Base-by-base conservation (phyloP, 2,888 invertebrate species). In the Dinocampus coccinellae region DNA sequence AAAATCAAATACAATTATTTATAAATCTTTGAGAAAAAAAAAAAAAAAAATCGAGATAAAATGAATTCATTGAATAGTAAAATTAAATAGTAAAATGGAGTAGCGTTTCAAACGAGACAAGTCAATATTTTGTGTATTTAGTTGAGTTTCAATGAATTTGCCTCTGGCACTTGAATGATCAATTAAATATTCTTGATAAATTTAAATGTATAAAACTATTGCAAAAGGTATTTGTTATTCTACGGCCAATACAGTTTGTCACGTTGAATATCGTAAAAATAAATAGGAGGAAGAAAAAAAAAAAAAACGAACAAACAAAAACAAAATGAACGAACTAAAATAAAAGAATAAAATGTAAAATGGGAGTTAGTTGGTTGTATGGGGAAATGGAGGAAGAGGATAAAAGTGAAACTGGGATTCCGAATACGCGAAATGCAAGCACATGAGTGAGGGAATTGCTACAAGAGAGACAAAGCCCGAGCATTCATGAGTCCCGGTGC, bases 81-180 rank as follows among this genome's bases (percentile, higher is more conserved):
- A n/a, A n/a, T n/a, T n/a, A 36, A 55, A 52, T 34, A 36, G 22
- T 55, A 7, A 22, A 7, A 20, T 53, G 53, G 34, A 34, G 55
- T 22, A n/a, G 36, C 9, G n/a, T 34, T n/a, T 53, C 55, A 65
- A 65, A 55, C 33, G 53, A 65, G 55, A 36, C 55, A 29, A 53
- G 55, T 65, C 65, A 55, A 65, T 24, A 24, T 39, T 39, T 39
- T 13, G n/a, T 39, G n/a, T 39, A n/a, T n/a, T 39, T 13, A n/a
- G 39, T 39, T n/a, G 39, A 52, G 36, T 36, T 65, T 22, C 36
- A 20, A 55, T 36, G 34, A 65, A 65, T 65, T 53, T 65, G n/a
- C 36, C 65, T 55, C 34, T 55, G 65, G 55, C 53, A 24, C 36
- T 36, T 29, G 65, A 53, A 34, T 65, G 53, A 39, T 39, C 36